A percentile compares a stretch with the other conserved stretches of the same genome.
Conservation (phyloP, 2,888 invertebrate genomes). For the Ophioninae sp. region DNA sequence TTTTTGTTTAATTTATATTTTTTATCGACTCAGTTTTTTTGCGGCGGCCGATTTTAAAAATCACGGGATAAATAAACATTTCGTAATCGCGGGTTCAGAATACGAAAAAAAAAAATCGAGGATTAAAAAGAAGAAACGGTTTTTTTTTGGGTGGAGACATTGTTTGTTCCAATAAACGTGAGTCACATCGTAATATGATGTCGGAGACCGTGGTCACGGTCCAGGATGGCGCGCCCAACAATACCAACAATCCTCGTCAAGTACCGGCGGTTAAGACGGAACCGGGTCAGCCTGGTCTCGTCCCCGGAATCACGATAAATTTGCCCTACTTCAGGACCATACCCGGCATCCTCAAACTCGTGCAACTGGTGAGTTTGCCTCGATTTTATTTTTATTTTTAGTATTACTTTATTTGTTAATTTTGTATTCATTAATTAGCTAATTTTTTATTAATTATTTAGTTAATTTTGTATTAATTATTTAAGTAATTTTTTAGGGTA, state of each 20-base stretch:
- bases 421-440: too few species aligned
- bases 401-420: neutral
- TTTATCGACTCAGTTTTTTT: neutral
- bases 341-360: slow-evolving; percentile 91
- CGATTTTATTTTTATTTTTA: neutral
- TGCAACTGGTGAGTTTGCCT: slow-evolving; percentile 88
- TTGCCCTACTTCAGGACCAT: slow-evolving; percentile 90
- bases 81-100: neutral
- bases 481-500: too few species aligned
- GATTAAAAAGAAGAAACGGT: neutral
- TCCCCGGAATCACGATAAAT: slow-evolving; percentile 90
- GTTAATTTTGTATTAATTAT: too few species aligned
- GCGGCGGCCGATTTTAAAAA: neutral
- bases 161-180: neutral
- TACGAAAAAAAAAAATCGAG: neutral
- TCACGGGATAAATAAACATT: neutral
- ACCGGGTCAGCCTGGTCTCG: slow-evolving; percentile 82
- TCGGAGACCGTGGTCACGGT: slow-evolving; percentile 92
- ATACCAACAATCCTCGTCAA: slow-evolving; percentile 79
- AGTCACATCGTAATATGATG: slow-evolving; percentile 83
- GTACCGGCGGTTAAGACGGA: slow-evolving; percentile 80
- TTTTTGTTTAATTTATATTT: neutral
- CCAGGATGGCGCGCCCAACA: slow-evolving; percentile 85
- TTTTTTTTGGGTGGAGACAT: neutral
- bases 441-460: too few species aligned